Conservation (phyloP, 2,888 invertebrate species). For the Drosophila niveifrons region DNA sequence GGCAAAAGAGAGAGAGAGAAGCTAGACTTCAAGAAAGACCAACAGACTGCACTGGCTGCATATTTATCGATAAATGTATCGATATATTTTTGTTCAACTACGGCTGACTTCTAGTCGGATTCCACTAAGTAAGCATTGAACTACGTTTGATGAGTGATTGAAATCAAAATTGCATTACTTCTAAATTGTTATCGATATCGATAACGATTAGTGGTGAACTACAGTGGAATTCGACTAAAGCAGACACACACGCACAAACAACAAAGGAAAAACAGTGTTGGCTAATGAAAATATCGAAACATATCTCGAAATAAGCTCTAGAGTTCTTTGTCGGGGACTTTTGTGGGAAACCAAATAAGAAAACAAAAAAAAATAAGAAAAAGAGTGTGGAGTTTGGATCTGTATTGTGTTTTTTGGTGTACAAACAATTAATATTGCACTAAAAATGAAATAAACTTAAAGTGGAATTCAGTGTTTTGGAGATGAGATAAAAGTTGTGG, state of each 20-base stretch:
- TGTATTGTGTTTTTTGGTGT: conserved; percentile 7
- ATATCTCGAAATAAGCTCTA: conserved; percentile 10
- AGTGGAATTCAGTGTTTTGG: conserved; percentile 15
- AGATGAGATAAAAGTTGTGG: conserved; percentile 12
- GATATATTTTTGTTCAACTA: background rate
- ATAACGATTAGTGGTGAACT: background rate
- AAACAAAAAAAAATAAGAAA: background rate
- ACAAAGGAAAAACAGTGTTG: conserved; percentile 18
- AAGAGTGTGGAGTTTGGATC: conserved; percentile 6
- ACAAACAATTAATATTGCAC: conserved; percentile 72
- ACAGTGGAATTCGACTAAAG: conserved; percentile 17
- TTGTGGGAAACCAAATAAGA: conserved; percentile 8
- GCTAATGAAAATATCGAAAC: conserved; percentile 20
- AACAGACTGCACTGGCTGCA: conserved; percentile 25
- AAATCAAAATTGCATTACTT: background rate
- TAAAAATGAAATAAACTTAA: conserved; percentile 44
- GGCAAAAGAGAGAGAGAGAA: background rate
- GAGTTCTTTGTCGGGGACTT: conserved; percentile 19
- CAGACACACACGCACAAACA: conserved; percentile 1
- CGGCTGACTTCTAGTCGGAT: conserved; percentile 1
- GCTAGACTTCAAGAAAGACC: background rate
- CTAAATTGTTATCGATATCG: too few relatives aligned
- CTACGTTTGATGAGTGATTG: background rate
- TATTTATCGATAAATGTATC: conserved; percentile 5
- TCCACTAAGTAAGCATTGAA: too few relatives aligned